Evolutionary conservation across 1,140 invertebrate species (phyloP), one percentile per base, ranked within the genome.

Genomic region (Drosophila kepulauana): DNA sequence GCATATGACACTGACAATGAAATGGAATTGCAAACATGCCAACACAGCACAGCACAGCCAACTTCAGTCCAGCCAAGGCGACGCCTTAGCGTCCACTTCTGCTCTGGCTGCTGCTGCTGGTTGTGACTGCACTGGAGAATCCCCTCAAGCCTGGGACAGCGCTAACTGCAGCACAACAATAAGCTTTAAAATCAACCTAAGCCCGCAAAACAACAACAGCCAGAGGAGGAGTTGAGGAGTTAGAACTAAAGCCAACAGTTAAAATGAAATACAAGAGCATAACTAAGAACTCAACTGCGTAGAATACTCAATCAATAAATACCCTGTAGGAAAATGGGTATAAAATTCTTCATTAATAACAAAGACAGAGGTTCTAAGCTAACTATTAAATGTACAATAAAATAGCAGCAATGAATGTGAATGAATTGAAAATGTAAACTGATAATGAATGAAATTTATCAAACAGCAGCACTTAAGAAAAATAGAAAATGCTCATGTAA

Each of bases 1-100:
- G 63, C 45, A 54, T 67, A 59, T 79, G 84, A 80, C 84, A 84
- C 78, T 87, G 84, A 88, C 84, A 87, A 80, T 89, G 84, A 87
- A 88, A 79, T 82, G 77, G 67, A 78, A 89, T 82, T 82, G 79
- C 82, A 86, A 70, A 76, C 58, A 72, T 65, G 68, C 54, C 68
- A 61, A 13, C 28, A 45, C 5, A 57, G 20, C 35, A 38, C 30
- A 33, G 30, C 7, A 33, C 6, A 33, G 5, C 30, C 6, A 5
- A 33, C 7, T 8, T 8, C 10, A 38, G 35, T 38, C 35, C 35
- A 10, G 35, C 35, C 35, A 38, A 10, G 10, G 35, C 35, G 8
- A 64, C 3, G 30, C 61, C 28, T 38, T 2, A 10, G 28, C 10
- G 25, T 30, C 13, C 20, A 33, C 48, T 30, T 35, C 46, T 15